These are phyloP conservation scores for Sinhomidia bicolor DNA, from an alignment of 2,888 invertebrate genomes.

Conservation along the genomic window DNA sequence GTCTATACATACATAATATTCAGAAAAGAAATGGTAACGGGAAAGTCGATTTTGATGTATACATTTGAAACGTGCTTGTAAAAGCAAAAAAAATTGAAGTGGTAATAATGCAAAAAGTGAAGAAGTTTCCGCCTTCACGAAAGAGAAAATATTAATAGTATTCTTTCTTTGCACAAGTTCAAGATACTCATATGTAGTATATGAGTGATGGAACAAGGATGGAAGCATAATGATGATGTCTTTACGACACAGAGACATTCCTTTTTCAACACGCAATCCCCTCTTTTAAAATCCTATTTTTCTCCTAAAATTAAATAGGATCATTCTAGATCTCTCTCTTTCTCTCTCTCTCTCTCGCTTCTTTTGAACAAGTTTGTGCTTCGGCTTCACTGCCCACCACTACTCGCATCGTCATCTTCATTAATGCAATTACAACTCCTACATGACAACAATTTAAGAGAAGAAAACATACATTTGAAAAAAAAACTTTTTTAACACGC, in stretches of 20 bases:
- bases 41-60: too few species aligned
- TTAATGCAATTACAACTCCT: not conserved
- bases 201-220: conserved; percentile 7
- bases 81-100: not conserved
- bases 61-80: not conserved
- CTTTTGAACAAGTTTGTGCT: not conserved
- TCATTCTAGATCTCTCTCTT: too few species aligned
- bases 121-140: too few species aligned
- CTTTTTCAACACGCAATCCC: not conserved
- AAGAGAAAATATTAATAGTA: too few species aligned
- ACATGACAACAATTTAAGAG: not conserved
- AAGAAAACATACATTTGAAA: not conserved
- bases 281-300: not conserved
- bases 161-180: not conserved
- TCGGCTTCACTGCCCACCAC: not conserved
- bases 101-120: not conserved
- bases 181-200: not conserved
- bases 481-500: conserved; percentile 35
- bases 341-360: too few species aligned
- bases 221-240: not conserved
- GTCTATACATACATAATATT: too few species aligned
- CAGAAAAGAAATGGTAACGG: too few species aligned
- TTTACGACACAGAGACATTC: not conserved
- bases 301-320: not conserved
- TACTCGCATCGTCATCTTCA: not conserved